These are phyloP conservation scores for Epizoanthus fatuus DNA, from an alignment of 92 coral and sea anemone genomes.

Conservation along the genomic window DNA sequence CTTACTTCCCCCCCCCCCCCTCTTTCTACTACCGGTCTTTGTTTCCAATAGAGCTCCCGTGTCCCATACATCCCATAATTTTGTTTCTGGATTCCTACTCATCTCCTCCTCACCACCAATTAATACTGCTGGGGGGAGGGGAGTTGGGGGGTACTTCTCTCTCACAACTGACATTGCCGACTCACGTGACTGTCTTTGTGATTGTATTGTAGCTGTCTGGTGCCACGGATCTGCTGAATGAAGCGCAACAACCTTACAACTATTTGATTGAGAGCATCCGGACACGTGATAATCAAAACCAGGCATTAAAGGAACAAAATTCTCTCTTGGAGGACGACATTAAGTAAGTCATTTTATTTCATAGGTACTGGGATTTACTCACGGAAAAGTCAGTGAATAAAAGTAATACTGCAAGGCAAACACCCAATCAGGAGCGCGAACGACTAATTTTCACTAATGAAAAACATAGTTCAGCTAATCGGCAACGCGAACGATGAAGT, in stretches of 20 bases:
- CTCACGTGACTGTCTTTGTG: neutral
- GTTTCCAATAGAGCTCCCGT: neutral
- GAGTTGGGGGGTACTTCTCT: neutral
- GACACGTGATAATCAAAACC: conserved; percentile 89
- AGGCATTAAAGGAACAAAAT: conserved; percentile 81
- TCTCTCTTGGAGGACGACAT: conserved; percentile 82
- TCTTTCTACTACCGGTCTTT: neutral
- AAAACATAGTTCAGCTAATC: too few species aligned
- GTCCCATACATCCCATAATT: neutral
- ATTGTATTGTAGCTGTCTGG: conserved; percentile 72
- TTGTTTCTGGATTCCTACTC: neutral
- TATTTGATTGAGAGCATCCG: conserved; percentile 97
- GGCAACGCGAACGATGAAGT: too few species aligned
- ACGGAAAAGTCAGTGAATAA: too few species aligned
- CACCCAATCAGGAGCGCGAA: too few species aligned
- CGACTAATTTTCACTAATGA: too few species aligned
- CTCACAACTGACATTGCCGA: neutral
- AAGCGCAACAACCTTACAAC: conserved; percentile 98
- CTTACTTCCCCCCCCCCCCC: neutral
- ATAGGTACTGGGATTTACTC: too few species aligned
- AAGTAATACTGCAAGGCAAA: too few species aligned
- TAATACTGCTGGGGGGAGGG: neutral
- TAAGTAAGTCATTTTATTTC: conserved; percentile 56
- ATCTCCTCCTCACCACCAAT: neutral
- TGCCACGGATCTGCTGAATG: conserved; percentile 91